Evolutionary conservation across 2,888 invertebrate species (phyloP), one percentile per base, ranked within the genome.

Genomic region (Lumbricus terrestris): DNA sequence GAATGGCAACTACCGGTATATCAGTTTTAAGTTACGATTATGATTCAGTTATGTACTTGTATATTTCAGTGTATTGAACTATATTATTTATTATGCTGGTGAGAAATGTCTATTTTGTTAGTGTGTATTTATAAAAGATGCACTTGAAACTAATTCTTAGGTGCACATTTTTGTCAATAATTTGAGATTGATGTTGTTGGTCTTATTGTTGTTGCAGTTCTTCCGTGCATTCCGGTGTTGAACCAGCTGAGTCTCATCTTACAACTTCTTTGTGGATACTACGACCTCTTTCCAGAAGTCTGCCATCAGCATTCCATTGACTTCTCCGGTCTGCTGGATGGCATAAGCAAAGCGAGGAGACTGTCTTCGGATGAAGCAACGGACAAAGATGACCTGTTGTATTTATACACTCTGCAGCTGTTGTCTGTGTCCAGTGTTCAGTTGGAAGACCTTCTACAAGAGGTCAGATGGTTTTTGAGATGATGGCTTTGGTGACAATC

Each of bases 241-340:
- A 23, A 37, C 85, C 85, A 37, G 20, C 23, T 85, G 35, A 35
- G 35, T 23, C 37, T 85, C 34, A 37, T 85, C 37, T 37, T 85
- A 33, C 85, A 33, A 35, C 85, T 85, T 16, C 20, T 85, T 20
- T 85, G 85, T 85, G 85, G 85, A 35, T 85, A 85, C 85, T 35
- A 23, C 37, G 35, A 34, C 85, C 85, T 85, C 35, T 85, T 34
- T 85, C 85, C 85, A 35, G 37, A 85, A 85, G 8, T 85, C 69
- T 69, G 29, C 35, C 34, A 35, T 37, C 85, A 35, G 85, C 34
- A 18, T 35, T 1, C 37, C 33, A 35, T 85, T 23, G 85, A 85
- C 37, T 85, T 85, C 37, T 85, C 85, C 35, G 23, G 85, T 85
- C 37, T 85, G 34, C 85, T 85, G 35, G 85, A 85, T 85, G 85